A percentile compares a stretch with the other conserved stretches of the same genome.
Evolutionary conservation across 2,113 vertebrate genomes (phyloP).

Genomic region (Engystomops pustulosus): DNA sequence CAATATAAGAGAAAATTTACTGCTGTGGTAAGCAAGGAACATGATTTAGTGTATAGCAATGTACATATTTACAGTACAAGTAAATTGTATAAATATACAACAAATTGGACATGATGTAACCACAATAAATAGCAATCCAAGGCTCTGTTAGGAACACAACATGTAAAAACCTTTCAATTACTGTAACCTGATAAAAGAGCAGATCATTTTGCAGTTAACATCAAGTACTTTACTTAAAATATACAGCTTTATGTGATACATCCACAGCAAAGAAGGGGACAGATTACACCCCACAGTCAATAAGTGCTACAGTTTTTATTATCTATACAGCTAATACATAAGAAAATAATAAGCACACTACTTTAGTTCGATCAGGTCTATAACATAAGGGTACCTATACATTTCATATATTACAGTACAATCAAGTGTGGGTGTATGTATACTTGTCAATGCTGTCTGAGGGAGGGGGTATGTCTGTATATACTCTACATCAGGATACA

Average conservation of each 20-base stretch:
- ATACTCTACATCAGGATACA: background rate
- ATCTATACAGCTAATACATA: slow-evolving; percentile 75
- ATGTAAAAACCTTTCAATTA: slow-evolving; percentile 61
- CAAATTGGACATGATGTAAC: slow-evolving; percentile 80
- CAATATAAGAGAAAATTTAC: slow-evolving; percentile 70
- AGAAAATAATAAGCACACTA: slow-evolving; percentile 76
- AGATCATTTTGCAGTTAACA: slow-evolving; percentile 40
- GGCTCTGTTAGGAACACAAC: slow-evolving; percentile 85
- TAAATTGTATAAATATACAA: slow-evolving; percentile 94
- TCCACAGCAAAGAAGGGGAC: slow-evolving; percentile 27
- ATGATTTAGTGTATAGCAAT: slow-evolving; percentile 73
- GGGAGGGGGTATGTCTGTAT: background rate
- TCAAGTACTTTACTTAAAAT: slow-evolving; percentile 37
- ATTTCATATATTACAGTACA: slow-evolving; percentile 67
- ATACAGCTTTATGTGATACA: slow-evolving; percentile 57
- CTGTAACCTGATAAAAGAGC: slow-evolving; percentile 53
- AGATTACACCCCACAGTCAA: slow-evolving; percentile 34
- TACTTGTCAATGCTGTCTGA: slow-evolving; percentile 60
- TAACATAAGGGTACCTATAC: slow-evolving; percentile 76
- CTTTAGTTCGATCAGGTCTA: slow-evolving; percentile 70
- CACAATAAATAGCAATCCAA: slow-evolving; percentile 88
- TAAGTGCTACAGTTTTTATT: slow-evolving; percentile 69
- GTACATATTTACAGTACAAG: slow-evolving; percentile 90
- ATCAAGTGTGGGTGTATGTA: slow-evolving; percentile 65
- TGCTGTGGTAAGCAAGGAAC: slow-evolving; percentile 65